Evolutionary conservation across 1,140 invertebrate genomes (phyloP).

Genomic region (Oncopodura yosiiana): DNA sequence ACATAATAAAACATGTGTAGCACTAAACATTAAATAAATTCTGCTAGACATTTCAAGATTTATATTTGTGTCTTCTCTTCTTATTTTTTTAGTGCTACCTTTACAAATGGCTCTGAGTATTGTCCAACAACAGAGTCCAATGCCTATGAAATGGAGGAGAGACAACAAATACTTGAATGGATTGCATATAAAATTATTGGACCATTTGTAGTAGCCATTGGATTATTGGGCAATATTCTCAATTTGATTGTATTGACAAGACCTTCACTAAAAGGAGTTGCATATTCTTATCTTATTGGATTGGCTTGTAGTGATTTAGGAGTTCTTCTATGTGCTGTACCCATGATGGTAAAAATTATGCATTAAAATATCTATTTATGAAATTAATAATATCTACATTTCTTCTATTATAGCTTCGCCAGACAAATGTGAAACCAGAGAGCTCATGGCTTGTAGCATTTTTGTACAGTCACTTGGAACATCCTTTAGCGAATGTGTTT

Average conservation of each 20-base stretch:
- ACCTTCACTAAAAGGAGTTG: constrained; percentile 40
- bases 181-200: constrained; percentile 36
- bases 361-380: no score
- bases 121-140: no score
- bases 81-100: no score
- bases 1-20: no score
- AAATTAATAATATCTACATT: no score
- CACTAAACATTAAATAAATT: no score
- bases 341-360: constrained; percentile 38
- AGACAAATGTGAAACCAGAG: constrained; percentile 7
- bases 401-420: constrained; percentile 27
- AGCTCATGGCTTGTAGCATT: constrained; percentile 28
- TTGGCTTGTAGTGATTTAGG: constrained; percentile 41
- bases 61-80: no score
- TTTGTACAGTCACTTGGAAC: constrained; percentile 40
- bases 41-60: no score
- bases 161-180: constrained; percentile 14
- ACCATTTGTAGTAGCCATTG: constrained; percentile 39
- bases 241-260: constrained; percentile 41
- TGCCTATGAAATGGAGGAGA: no score
- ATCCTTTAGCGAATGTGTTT: constrained; percentile 41
- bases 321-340: constrained; percentile 38
- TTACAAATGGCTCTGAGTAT: no score
- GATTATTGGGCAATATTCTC: constrained; percentile 41
- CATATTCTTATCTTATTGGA: constrained; percentile 41